Evolutionary conservation across 2,113 vertebrate genomes (phyloP).

Genomic region (Alligator mississippiensis): DNA sequence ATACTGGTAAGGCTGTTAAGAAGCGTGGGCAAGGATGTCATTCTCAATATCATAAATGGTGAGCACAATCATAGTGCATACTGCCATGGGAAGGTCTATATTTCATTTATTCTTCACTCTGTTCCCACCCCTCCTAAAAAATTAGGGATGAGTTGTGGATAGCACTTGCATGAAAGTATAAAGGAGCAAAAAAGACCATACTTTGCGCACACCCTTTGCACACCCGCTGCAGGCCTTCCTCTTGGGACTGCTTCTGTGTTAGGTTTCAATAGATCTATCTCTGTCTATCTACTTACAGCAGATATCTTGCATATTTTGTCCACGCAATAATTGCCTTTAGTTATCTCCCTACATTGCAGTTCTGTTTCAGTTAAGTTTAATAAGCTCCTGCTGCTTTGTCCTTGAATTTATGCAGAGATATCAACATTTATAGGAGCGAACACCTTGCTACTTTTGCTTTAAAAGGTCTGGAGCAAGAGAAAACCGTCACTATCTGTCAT

Average conservation of each 20-base stretch:
- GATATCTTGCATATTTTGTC: not conserved
- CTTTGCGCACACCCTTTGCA: not conserved
- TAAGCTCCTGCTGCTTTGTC: slow-evolving; percentile 60
- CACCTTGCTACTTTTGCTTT: not conserved
- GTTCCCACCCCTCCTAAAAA: not conserved
- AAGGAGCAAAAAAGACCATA: not conserved
- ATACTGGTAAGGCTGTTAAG: slow-evolving; percentile 57
- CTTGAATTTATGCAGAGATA: slow-evolving; percentile 61
- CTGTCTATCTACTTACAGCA: slow-evolving; percentile 41
- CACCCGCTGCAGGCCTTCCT: not conserved
- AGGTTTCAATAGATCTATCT: not conserved
- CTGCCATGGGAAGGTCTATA: not conserved
- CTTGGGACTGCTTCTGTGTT: not conserved
- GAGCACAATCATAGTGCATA: not conserved
- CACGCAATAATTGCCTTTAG: slow-evolving; percentile 47
- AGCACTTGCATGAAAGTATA: not conserved
- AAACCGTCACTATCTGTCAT: not conserved
- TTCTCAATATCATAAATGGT: slow-evolving; percentile 30
- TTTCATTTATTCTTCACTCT: not conserved
- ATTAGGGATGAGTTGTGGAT: not conserved
- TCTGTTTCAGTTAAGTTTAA: slow-evolving; percentile 57
- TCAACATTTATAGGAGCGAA: not conserved
- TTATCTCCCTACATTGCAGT: slow-evolving; percentile 31
- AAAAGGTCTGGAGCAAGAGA: not conserved
- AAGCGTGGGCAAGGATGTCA: slow-evolving; percentile 16